phyloP scores from a whole-genome alignment of 2,888 invertebrate species.

The Petrophora chlorosata region DNA sequence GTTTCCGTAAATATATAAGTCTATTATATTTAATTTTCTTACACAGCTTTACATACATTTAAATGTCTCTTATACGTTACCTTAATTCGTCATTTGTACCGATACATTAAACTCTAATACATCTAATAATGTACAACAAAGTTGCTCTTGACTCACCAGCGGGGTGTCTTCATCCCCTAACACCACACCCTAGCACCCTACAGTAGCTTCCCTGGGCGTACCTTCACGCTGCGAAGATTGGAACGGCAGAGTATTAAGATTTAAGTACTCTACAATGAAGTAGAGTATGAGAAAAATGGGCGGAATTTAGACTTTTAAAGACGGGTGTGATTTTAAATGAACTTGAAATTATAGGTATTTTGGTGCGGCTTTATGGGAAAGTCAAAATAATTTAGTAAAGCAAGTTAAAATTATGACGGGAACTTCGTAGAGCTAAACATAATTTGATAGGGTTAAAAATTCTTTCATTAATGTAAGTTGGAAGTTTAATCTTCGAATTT shows the following conservation, averaged over 20 bases:
- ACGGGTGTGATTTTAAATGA: constrained; percentile 26
- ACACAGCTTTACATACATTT: constrained; percentile 3
- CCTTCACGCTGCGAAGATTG: constrained; percentile 66
- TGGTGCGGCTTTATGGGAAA: constrained; percentile 25
- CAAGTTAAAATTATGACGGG: background rate
- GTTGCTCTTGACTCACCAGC: constrained; percentile 55
- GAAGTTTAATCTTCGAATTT: too few relatives aligned
- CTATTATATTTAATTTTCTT: too few relatives aligned
- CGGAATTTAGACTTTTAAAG: constrained; percentile 29
- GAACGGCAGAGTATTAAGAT: constrained; percentile 30
- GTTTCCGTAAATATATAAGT: too few relatives aligned
- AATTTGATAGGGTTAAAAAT: too few relatives aligned
- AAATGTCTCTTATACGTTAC: constrained; percentile 14
- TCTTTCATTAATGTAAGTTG: too few relatives aligned
- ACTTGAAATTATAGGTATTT: constrained; percentile 31
- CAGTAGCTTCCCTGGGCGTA: constrained; percentile 40
- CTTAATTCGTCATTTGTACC: constrained; percentile 45
- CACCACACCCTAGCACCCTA: constrained; percentile 5
- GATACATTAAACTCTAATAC: constrained; percentile 69
- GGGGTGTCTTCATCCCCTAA: constrained; percentile 50
- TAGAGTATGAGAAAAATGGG: constrained; percentile 51
- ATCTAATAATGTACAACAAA: constrained; percentile 60
- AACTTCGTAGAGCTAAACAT: too few relatives aligned
- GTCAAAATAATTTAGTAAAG: constrained; percentile 12
- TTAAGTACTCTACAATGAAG: constrained; percentile 45